A percentile compares a stretch with the other conserved stretches of the same genome.
Evolutionary conservation across 2,888 invertebrate species (phyloP).

Genomic region (Synanthedon andrenaeformis): DNA sequence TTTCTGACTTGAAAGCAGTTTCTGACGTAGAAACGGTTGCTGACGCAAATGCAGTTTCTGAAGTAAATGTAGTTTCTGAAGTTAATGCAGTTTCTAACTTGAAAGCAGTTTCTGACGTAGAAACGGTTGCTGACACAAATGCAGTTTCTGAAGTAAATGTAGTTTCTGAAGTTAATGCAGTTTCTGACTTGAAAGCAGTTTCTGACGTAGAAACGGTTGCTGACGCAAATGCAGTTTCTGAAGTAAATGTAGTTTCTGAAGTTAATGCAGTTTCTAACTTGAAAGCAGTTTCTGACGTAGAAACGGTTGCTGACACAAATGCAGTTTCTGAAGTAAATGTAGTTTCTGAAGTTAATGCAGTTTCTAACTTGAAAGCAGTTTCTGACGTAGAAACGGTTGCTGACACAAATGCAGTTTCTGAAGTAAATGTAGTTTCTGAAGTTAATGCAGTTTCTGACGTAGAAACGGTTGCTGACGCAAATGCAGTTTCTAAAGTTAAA

Average conservation of each 20-base stretch:
- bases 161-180: too few species aligned
- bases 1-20: neutral
- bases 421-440: neutral
- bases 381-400: neutral
- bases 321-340: neutral
- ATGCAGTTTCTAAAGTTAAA: too few species aligned
- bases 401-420: neutral
- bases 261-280: neutral
- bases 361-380: too few species aligned
- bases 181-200: neutral
- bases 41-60: neutral
- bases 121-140: too few species aligned
- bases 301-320: too few species aligned
- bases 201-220: neutral
- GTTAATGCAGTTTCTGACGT: too few species aligned
- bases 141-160: too few species aligned
- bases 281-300: neutral
- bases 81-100: too few species aligned
- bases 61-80: neutral
- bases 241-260: neutral
- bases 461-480: too few species aligned
- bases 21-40: neutral
- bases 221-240: neutral
- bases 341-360: neutral
- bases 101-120: too few species aligned